These are phyloP conservation scores for Pissodes strobi DNA, from an alignment of 1,140 invertebrate species.

Conservation along the genomic window DNA sequence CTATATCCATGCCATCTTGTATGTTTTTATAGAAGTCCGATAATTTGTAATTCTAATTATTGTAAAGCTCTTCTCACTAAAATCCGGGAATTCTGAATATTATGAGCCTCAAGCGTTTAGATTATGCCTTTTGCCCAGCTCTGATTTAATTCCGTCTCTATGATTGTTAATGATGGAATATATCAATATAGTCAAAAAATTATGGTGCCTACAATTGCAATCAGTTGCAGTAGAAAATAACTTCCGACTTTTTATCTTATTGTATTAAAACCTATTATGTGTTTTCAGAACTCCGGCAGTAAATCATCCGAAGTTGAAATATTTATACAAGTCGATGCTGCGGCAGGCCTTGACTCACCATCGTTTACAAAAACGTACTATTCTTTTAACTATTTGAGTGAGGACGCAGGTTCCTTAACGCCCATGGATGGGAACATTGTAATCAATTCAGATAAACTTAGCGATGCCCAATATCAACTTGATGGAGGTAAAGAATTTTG, in stretches of 20 bases:
- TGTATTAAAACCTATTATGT: no score
- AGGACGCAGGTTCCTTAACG: neutral
- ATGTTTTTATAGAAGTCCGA: no score
- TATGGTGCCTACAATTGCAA: neutral
- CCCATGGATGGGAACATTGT: neutral
- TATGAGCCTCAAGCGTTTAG: no score
- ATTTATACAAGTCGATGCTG: conserved; percentile 23
- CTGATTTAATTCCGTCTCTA: no score
- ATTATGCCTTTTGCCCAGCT: no score
- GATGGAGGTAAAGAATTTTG: conserved; percentile 28
- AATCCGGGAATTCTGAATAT: no score
- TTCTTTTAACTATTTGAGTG: conserved; percentile 7
- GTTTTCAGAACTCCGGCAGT: neutral
- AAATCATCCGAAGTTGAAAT: conserved; percentile 1
- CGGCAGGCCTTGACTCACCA: conserved; percentile 29
- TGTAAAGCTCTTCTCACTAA: no score
- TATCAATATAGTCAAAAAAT: neutral
- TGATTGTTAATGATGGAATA: no score
- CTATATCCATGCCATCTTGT: no score
- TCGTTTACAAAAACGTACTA: conserved; percentile 16
- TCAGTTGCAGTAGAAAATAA: neutral
- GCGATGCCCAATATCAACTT: neutral
- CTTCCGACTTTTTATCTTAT: neutral
- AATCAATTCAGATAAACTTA: neutral
- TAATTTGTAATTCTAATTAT: no score